A percentile compares a stretch with the other conserved stretches of the same genome.
phyloP scores from a whole-genome alignment of 2,888 invertebrate genomes.

The Mechanitis mazaeus region DNA sequence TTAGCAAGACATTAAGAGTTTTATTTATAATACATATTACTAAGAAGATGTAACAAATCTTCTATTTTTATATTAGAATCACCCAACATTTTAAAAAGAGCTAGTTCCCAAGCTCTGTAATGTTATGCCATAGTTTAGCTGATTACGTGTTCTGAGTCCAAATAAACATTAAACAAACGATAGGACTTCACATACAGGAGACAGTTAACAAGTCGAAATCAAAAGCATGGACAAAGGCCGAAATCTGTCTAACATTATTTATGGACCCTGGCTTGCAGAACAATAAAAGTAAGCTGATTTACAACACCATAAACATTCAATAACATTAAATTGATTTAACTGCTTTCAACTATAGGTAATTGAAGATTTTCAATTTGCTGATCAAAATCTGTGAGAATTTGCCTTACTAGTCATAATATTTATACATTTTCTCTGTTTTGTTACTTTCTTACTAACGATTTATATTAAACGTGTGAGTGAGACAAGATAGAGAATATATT shows the following conservation, averaged over 20 bases:
- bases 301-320: conserved; percentile 65
- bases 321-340: conserved; percentile 58
- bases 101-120: conserved; percentile 2
- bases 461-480: too few species aligned
- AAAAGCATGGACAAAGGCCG: conserved; percentile 40
- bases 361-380: neutral
- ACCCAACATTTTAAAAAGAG: neutral
- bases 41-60: too few species aligned
- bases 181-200: too few species aligned
- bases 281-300: conserved; percentile 68
- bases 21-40: too few species aligned
- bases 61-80: neutral
- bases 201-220: conserved; percentile 6
- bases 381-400: too few species aligned
- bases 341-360: conserved; percentile 14
- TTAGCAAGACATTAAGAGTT: too few species aligned
- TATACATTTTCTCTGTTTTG: too few species aligned
- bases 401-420: too few species aligned
- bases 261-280: conserved; percentile 50
- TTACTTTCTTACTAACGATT: too few species aligned
- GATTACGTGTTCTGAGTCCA: conserved; percentile 2
- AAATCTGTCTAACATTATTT: conserved; percentile 50
- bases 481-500: too few species aligned
- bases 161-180: neutral
- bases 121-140: neutral